phyloP scores from a whole-genome alignment of 2,797 vertebrate species.

The Austrolebias charrua region DNA sequence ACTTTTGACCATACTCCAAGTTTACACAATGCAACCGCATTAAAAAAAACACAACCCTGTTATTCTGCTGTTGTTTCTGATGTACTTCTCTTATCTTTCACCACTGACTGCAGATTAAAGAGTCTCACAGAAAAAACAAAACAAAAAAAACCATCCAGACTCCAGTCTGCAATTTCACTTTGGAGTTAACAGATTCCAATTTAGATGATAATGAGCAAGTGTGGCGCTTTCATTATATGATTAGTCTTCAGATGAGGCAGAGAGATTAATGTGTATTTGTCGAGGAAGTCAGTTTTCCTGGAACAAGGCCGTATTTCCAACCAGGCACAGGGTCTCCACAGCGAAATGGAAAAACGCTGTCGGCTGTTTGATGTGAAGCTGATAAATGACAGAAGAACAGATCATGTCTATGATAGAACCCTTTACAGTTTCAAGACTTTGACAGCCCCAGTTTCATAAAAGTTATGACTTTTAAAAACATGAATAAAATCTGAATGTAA shows the following conservation, averaged over 20 bases:
- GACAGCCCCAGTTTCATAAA: no score
- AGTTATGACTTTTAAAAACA: no score
- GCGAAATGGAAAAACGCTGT: slow-evolving; percentile 1
- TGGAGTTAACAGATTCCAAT: slow-evolving; percentile 19
- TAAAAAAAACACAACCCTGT: slow-evolving; percentile 1
- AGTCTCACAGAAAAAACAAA: slow-evolving; percentile 2
- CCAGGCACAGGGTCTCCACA: not conserved
- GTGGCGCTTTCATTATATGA: slow-evolving; percentile 24
- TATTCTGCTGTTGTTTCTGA: not conserved
- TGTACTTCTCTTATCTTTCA: not conserved
- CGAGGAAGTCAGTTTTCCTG: slow-evolving; percentile 18
- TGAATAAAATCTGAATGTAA: no score
- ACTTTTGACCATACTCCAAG: not conserved
- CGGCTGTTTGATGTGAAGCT: no score
- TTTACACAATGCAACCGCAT: not conserved
- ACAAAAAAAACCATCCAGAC: slow-evolving; percentile 8
- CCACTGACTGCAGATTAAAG: slow-evolving; percentile 5
- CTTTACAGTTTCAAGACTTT: slow-evolving; percentile 5
- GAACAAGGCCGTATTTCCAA: slow-evolving; percentile 21
- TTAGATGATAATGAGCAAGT: slow-evolving; percentile 37
- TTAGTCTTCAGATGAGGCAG: slow-evolving; percentile 13
- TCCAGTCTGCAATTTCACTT: slow-evolving; percentile 11
- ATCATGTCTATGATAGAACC: slow-evolving; percentile 16
- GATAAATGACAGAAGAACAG: slow-evolving; percentile 2
- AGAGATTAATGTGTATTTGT: slow-evolving; percentile 22